Evolutionary conservation across 2,113 vertebrate genomes (phyloP), one percentile per base, ranked within the genome.

Genomic region (Murina feae): DNA sequence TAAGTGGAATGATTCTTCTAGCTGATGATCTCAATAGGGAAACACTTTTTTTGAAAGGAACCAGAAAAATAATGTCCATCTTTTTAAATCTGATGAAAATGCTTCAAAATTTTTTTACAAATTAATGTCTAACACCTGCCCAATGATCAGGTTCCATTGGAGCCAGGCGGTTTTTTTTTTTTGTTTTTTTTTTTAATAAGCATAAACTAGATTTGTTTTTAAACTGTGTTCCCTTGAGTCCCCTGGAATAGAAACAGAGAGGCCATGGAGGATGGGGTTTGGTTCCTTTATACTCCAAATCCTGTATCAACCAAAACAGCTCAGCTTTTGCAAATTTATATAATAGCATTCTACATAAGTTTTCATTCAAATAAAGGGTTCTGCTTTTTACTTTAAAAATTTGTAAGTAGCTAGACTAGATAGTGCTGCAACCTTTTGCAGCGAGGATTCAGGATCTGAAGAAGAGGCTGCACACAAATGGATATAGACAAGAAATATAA

Each of bases 81-180:
- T 71, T 84, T 87, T 71, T 71, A 92, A 96, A 42, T 44, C 35
- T n/a, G 18, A 91, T 47, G 39, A 84, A 93, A 86, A 94, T 53
- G 13, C 47, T 83, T 86, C n/a, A n/a, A n/a, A n/a, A n/a, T 42
- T 49, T 82, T 47, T 49, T 74, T 68, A 85, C 10, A 94, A 66
- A 74, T 35, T 68, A 90, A 87, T 42, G 32, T 44, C 14, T 71
- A 65, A 82, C 14, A 69, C 47, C n/a, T 89, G n/a, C n/a, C 63
- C 16, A 44, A n/a, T 63, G 32, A 32, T 71, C 79, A 79, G 35
- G 60, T 37, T 72, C 72, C 16, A 44, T 11, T 78, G 42, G 44
- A 81, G 60, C 47, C 23, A 47, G n/a, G 18, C 5, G 17, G 3
- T 66, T 65, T 13, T 65, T 14, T n/a, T 55, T 69, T 81, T 88